Percentiles rank a stretch among this genome's conserved stretches.
Evolutionary conservation across 2,888 invertebrate genomes (phyloP).

Genomic region (Rhorus exstirpatorius): DNA sequence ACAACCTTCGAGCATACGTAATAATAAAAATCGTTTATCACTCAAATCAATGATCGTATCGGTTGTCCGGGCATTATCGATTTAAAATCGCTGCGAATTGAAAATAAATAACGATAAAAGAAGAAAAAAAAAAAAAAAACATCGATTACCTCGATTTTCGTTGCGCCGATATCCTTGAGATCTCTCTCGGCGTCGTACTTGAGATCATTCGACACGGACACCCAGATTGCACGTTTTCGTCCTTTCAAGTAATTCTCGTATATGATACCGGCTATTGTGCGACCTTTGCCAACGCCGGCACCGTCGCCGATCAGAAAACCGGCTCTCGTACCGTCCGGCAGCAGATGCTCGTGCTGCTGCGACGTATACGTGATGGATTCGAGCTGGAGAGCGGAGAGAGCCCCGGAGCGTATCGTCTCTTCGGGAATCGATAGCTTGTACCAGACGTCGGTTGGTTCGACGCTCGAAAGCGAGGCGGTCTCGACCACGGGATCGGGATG

Average conservation of each 20-base stretch:
- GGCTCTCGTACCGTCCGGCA: slow-evolving; percentile 96
- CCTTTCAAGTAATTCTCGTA: slow-evolving; percentile 98
- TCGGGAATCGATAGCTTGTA: slow-evolving; percentile 94
- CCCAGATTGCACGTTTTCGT: slow-evolving; percentile 98
- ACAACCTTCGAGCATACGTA: no score
- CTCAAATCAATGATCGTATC: no score
- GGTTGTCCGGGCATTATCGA: no score
- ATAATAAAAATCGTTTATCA: no score
- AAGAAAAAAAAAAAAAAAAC: slow-evolving; percentile 19
- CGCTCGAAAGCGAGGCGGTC: slow-evolving; percentile 98
- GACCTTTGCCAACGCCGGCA: slow-evolving; percentile 98
- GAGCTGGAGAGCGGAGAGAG: slow-evolving; percentile 97
- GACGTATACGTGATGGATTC: slow-evolving; percentile 99
- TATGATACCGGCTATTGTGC: slow-evolving; percentile 99
- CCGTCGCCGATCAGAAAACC: slow-evolving; percentile 99
- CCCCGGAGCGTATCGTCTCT: slow-evolving; percentile 93
- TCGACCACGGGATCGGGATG: slow-evolving; percentile 99
- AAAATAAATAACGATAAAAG: no score
- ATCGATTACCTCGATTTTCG: slow-evolving; percentile 93
- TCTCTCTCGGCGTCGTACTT: slow-evolving; percentile 99
- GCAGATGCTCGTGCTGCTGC: slow-evolving; percentile 97
- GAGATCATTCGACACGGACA: slow-evolving; percentile 99
- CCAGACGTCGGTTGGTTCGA: slow-evolving; percentile 97
- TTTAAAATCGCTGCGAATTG: no score
- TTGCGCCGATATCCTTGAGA: slow-evolving; percentile 97